These are phyloP conservation scores for Perithous albicinctus DNA, from an alignment of 2,888 invertebrate genomes.

Conservation along the genomic window DNA sequence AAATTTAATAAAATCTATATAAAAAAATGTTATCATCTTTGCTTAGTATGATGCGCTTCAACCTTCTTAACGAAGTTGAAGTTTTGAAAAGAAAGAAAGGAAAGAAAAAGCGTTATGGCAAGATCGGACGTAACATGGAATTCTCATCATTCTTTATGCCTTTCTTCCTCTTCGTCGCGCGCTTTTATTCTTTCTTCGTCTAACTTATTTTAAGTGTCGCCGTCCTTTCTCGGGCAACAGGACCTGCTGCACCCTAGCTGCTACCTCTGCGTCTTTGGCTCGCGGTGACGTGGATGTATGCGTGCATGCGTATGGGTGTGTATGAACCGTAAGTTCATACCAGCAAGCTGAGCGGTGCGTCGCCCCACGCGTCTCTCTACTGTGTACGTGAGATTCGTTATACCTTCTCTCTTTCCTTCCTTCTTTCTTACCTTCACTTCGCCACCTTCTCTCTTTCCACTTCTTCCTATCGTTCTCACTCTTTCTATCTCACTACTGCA, in stretches of 20 bases:
- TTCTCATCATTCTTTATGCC: slow-evolving; percentile 1
- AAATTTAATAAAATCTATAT: too few species aligned
- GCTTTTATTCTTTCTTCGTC: slow-evolving; percentile 21
- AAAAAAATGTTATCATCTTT: too few species aligned
- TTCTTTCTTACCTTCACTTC: slow-evolving; percentile 37
- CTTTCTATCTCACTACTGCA: slow-evolving; percentile 49
- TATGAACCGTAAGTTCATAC: too few species aligned
- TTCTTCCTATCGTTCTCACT: slow-evolving; percentile 41
- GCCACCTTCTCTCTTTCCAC: not conserved
- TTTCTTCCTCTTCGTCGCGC: not conserved
- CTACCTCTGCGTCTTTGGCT: slow-evolving; percentile 16
- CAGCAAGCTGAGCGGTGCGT: slow-evolving; percentile 19
- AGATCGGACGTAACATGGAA: slow-evolving; percentile 16
- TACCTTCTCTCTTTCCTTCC: slow-evolving; percentile 29
- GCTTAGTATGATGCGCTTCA: too few species aligned
- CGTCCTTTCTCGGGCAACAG: slow-evolving; percentile 37
- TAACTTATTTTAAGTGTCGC: slow-evolving; percentile 29
- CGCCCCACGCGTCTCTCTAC: slow-evolving; percentile 21
- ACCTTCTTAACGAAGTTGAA: too few species aligned
- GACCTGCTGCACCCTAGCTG: slow-evolving; percentile 35
- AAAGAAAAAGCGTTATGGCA: not conserved
- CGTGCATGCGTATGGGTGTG: slow-evolving; percentile 44
- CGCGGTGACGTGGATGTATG: slow-evolving; percentile 28
- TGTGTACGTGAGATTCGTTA: slow-evolving; percentile 61
- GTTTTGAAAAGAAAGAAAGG: not conserved